Evolutionary conservation across 92 coral and sea anemone species (phyloP).

Genomic region (Micromussa lordhowensis): DNA sequence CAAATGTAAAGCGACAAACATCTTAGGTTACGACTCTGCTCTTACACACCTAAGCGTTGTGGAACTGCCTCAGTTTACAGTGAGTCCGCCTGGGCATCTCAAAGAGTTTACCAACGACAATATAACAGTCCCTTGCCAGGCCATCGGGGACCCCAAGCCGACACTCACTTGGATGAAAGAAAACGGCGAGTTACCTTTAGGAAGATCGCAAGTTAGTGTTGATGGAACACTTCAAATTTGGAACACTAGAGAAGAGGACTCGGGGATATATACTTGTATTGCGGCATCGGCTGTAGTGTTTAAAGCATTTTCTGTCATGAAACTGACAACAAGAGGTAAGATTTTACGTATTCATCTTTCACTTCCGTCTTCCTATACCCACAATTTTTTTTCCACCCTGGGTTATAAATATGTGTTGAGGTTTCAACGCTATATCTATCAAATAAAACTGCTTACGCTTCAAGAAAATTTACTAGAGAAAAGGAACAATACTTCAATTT

Average conservation of each 20-base stretch:
- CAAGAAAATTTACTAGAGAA: too few species aligned
- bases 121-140: slow-evolving; percentile 15
- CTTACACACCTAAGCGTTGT: slow-evolving; percentile 19
- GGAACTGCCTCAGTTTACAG: slow-evolving; percentile 15
- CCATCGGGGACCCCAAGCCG: slow-evolving; percentile 21
- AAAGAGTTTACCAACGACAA: neutral
- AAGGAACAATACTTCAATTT: too few species aligned
- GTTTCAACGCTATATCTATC: too few species aligned
- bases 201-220: neutral
- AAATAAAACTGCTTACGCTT: too few species aligned
- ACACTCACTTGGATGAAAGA: slow-evolving; percentile 31
- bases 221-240: slow-evolving; percentile 40
- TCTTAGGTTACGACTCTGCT: neutral
- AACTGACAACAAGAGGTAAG: neutral
- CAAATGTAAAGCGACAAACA: slow-evolving; percentile 31
- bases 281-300: slow-evolving; percentile 7
- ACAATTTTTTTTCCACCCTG: too few species aligned
- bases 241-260: slow-evolving; percentile 19
- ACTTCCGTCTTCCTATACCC: too few species aligned
- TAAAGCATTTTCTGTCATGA: neutral
- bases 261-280: slow-evolving; percentile 20
- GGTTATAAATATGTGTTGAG: too few species aligned
- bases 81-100: slow-evolving; percentile 6
- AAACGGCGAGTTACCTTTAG: slow-evolving; percentile 10
- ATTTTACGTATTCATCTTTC: neutral